A percentile compares a stretch with the other conserved stretches of the same genome.
Conservation (phyloP, 2,888 invertebrate genomes). For the Erebia epiphron region DNA sequence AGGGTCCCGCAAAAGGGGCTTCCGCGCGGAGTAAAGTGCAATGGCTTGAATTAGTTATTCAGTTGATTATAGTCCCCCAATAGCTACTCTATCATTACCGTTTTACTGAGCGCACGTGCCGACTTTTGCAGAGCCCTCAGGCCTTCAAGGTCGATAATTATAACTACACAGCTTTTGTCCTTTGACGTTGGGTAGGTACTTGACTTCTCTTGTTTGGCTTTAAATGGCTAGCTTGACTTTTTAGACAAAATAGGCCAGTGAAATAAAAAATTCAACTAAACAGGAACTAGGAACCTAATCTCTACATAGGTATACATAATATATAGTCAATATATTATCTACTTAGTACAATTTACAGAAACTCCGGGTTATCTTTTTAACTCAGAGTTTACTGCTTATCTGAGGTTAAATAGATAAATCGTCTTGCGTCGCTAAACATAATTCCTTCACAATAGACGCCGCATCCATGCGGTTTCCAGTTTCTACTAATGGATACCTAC, state of each 20-base stretch:
- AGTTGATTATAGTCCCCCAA: slow-evolving; percentile 77
- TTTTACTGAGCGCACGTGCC: slow-evolving; percentile 77
- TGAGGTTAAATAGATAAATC: too few species aligned
- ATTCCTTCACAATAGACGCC: too few species aligned
- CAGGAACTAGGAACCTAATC: not conserved
- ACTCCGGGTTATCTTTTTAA: too few species aligned
- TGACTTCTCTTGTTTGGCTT: slow-evolving; percentile 27
- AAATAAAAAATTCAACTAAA: not conserved
- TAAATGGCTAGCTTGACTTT: slow-evolving; percentile 13
- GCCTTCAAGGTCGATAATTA: slow-evolving; percentile 77
- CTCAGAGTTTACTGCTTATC: too few species aligned
- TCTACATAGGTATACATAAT: not conserved
- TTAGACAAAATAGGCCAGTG: not conserved
- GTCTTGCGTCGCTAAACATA: too few species aligned
- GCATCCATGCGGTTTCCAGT: too few species aligned
- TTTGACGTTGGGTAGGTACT: slow-evolving; percentile 8
- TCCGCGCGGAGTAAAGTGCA: slow-evolving; percentile 69
- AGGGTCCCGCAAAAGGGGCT: slow-evolving; percentile 72
- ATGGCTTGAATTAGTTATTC: slow-evolving; percentile 81
- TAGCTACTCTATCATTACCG: slow-evolving; percentile 80
- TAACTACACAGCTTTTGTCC: slow-evolving; percentile 62
- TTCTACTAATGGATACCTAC: too few species aligned
- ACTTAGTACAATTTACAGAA: too few species aligned
- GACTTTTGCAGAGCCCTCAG: slow-evolving; percentile 64
- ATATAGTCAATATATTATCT: too few species aligned